phyloP scores from a whole-genome alignment of 2,797 vertebrate genomes.

The Phoeniculus purpureus region DNA sequence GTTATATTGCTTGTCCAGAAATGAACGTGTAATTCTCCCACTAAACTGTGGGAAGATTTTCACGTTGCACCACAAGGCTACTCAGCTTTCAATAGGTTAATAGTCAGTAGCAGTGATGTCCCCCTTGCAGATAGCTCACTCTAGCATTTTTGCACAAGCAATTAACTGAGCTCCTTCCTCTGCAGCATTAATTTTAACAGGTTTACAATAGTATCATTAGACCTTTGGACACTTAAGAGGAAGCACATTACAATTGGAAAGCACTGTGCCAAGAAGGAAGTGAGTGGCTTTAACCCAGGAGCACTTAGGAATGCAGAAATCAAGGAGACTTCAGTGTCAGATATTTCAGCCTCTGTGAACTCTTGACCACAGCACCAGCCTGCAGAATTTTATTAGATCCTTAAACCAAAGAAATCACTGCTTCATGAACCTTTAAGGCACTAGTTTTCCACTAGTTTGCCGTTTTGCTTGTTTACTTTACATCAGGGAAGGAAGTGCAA shows the following conservation, averaged over 20 bases:
- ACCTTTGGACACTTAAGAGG: conserved; percentile 60
- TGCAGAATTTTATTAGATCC: background rate
- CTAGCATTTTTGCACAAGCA: conserved; percentile 49
- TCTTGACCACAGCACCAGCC: background rate
- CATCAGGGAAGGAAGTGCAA: conserved; percentile 24
- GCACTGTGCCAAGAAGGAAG: conserved; percentile 52
- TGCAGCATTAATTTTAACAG: conserved; percentile 68
- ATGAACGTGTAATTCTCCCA: background rate
- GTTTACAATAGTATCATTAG: conserved; percentile 65
- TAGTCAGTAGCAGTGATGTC: conserved; percentile 5
- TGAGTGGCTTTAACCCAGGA: conserved; percentile 18
- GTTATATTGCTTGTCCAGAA: background rate
- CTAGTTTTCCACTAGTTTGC: background rate
- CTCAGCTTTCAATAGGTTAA: conserved; percentile 29
- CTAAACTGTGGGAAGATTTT: background rate
- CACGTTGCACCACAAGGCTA: background rate
- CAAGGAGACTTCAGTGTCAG: conserved; percentile 38
- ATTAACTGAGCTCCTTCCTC: conserved; percentile 64
- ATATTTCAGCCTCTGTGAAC: conserved; percentile 20
- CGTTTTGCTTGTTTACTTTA: conserved; percentile 22
- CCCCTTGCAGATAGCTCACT: conserved; percentile 1
- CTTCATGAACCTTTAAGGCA: background rate
- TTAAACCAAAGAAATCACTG: background rate
- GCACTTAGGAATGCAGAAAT: background rate
- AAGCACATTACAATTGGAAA: conserved; percentile 49